Evolutionary conservation across 2,888 invertebrate genomes (phyloP).

Genomic region (Agrypnus murinus): DNA sequence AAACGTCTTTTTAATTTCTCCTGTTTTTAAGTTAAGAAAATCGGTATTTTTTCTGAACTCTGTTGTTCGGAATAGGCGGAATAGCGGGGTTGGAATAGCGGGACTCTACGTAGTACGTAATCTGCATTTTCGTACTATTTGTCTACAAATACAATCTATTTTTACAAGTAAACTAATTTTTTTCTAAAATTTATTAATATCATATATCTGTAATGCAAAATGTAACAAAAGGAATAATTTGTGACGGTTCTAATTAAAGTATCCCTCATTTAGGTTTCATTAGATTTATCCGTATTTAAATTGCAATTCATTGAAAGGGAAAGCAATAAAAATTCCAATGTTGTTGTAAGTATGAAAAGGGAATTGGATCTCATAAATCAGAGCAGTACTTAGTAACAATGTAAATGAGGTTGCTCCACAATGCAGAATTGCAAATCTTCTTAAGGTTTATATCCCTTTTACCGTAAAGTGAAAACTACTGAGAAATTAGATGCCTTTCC

Average conservation of each 20-base stretch:
- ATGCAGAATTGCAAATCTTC: conserved; percentile 37
- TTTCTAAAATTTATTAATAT: too few species aligned
- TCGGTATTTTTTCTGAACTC: too few species aligned
- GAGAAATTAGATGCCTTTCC: conserved; percentile 18
- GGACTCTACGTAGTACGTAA: too few species aligned
- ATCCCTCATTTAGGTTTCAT: conserved; percentile 17
- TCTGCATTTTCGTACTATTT: too few species aligned
- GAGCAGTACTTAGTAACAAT: conserved; percentile 39
- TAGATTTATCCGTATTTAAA: conserved; percentile 29
- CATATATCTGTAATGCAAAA: too few species aligned
- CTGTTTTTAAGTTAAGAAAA: too few species aligned
- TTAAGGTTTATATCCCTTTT: conserved; percentile 34
- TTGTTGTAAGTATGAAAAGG: conserved; percentile 37
- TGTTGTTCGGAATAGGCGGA: too few species aligned
- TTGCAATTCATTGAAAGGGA: conserved; percentile 27
- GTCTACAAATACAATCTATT: too few species aligned
- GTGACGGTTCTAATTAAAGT: conserved; percentile 12
- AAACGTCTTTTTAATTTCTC: too few species aligned
- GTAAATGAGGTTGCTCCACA: conserved; percentile 38
- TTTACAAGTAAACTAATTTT: too few species aligned
- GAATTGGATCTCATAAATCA: conserved; percentile 31
- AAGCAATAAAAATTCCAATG: conserved; percentile 38
- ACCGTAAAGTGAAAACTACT: conserved; percentile 27
- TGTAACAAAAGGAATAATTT: conserved; percentile 6
- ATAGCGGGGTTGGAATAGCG: too few species aligned